Conservation (phyloP, 2,797 vertebrate species). For the Pempheris klunzingeri region DNA sequence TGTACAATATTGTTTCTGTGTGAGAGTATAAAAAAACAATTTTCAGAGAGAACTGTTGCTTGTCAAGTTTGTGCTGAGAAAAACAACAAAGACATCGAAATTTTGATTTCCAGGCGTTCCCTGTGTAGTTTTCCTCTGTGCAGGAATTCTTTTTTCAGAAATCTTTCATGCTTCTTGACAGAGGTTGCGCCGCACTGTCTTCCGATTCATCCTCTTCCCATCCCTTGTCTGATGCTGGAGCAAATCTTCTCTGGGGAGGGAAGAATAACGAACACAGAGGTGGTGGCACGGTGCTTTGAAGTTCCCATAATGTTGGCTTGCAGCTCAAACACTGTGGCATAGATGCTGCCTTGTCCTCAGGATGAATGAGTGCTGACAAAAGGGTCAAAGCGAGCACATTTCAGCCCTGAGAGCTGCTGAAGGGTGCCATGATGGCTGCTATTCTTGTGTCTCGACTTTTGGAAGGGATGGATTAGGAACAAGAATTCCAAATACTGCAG, state of each 20-base stretch:
- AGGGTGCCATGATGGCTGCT: slow-evolving; percentile 58
- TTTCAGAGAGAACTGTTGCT: slow-evolving; percentile 11
- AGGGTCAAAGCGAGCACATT: slow-evolving; percentile 70
- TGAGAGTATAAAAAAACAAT: slow-evolving; percentile 8
- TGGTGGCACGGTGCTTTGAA: slow-evolving; percentile 80
- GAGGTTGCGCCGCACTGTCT: slow-evolving; percentile 30
- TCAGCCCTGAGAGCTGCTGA: slow-evolving; percentile 66
- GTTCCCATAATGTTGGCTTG: slow-evolving; percentile 80
- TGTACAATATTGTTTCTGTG: slow-evolving; percentile 31
- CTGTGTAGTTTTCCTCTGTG: background rate
- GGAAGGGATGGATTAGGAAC: slow-evolving; percentile 68
- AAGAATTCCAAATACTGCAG: slow-evolving; percentile 61
- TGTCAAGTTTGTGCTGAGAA: background rate
- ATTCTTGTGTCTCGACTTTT: slow-evolving; percentile 62
- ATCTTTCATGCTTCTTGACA: slow-evolving; percentile 47
- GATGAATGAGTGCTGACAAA: slow-evolving; percentile 83
- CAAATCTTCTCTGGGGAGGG: slow-evolving; percentile 67
- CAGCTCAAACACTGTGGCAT: slow-evolving; percentile 79
- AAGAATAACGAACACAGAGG: slow-evolving; percentile 75
- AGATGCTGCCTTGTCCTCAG: slow-evolving; percentile 81
- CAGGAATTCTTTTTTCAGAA: slow-evolving; percentile 36
- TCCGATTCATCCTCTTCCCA: slow-evolving; percentile 57
- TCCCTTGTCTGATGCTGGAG: slow-evolving; percentile 62
- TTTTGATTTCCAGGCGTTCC: background rate
- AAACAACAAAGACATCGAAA: background rate